Base-by-base conservation (phyloP, 2,797 vertebrate genomes). In the Cirrhinus molitorella region DNA sequence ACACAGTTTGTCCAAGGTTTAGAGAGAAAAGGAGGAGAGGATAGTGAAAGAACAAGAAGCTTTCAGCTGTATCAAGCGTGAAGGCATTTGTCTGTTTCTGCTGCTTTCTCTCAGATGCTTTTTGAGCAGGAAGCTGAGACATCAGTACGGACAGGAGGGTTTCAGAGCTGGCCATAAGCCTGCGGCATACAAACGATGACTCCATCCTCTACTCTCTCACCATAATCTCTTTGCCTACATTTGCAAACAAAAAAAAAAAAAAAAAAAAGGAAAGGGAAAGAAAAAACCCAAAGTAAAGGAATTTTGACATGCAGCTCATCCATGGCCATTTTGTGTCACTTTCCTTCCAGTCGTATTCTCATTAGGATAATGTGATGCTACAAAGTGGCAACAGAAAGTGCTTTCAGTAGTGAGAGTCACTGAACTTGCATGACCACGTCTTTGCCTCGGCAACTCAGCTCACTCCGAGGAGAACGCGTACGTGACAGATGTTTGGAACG, bases 341-440 rank as follows among this genome's bases (percentile, higher is more conserved):
- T 94, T 93, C 91, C 94, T 93, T 95, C 94, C 94, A 96, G 95
- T 97, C 95, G 91, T 93, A 93, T 96, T 94, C 96, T 97, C 96
- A 95, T 97, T 97, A 97, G 92, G 91, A 93, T 96, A 96, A 96
- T 92, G 93, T 88, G 89, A 94, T 95, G 95, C 93, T 91, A 88
- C 92, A 92, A 95, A 95, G 91, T 86, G 85, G 90, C 93, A 94
- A 43, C 76, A 91, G 92, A 89, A 91, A 94, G 90, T 86, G 92
- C 89, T 94, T 89, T 78, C 88, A 92, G 90, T 83, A 61, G 81
- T 63, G 84, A 76, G 90, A 78, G 90, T 83, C 7, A 8, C 85
- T 74, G 88, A 90, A 89, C 87, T 92, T 90, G 68, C 91, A 93
- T 92, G 90, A 86, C 81, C 93, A 94, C 91, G 89, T 90, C 92